These are phyloP conservation scores for Daubentonia madagascariensis DNA, from an alignment of 2,113 vertebrate genomes.

Conservation along the genomic window DNA sequence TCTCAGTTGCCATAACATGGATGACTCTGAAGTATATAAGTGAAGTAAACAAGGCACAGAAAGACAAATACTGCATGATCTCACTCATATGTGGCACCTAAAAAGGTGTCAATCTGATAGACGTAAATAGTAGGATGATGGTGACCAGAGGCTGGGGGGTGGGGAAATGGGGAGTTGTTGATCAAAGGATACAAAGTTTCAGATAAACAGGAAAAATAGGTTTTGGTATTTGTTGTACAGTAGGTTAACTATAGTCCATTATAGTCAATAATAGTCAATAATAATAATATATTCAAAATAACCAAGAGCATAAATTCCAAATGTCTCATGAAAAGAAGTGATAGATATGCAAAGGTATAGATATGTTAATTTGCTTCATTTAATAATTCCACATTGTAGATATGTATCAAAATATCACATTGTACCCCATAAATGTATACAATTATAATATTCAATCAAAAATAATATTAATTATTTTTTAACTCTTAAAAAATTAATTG, in stretches of 20 bases:
- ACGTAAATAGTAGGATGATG: background rate
- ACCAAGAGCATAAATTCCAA: background rate
- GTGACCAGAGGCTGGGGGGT: no score
- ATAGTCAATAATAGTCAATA: background rate
- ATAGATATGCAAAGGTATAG: no score
- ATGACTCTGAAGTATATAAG: background rate
- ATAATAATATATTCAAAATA: background rate
- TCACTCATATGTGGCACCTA: background rate
- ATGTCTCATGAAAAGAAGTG: background rate
- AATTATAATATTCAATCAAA: background rate
- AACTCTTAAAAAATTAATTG: background rate
- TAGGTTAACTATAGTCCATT: background rate
- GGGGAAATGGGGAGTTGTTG: background rate
- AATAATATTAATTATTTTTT: background rate
- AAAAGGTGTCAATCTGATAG: background rate
- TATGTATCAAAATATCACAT: background rate
- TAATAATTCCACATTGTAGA: background rate
- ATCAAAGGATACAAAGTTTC: background rate
- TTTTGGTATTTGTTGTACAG: background rate
- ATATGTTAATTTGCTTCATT: background rate
- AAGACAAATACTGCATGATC: background rate
- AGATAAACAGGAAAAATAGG: background rate
- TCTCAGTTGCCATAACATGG: no score
- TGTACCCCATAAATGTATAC: background rate
- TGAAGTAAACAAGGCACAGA: background rate